Evolutionary conservation across 2,888 invertebrate species (phyloP), one percentile per base, ranked within the genome.

Genomic region (Dynastes tityus): DNA sequence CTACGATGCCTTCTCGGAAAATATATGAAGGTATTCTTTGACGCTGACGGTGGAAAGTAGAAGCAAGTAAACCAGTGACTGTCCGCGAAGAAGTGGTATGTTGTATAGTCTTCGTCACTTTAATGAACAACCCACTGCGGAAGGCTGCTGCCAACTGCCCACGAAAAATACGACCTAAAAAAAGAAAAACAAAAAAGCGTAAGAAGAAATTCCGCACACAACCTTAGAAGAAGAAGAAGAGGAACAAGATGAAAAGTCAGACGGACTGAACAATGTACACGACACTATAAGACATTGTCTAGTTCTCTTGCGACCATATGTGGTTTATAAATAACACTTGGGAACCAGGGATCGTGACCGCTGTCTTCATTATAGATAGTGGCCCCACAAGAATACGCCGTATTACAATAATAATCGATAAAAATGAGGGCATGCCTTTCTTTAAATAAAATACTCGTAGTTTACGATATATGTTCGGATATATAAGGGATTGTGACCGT

Each of bases 291-390:
- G 83, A 83, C 82, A 83, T 82, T 83, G 83, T 83, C 78, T 80
- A 51, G 76, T 78, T 81, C 55, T 58, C 81, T 76, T 81, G 78
- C 80, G 77, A 78, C 83, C 83, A 83, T 83, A 82, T 83, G 83
- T 82, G 82, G 81, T 83, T 82, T 83, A 83, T 83, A 83, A 83
- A 83, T 81, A 83, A 83, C 83, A 82, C 83, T 81, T 81, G 81
- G 78, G 55, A 58, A 58, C 55, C 16, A 81, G 73, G 80, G 78
- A 82, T 83, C 83, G 83, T 83, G 83, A 83, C 83, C 82, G 80
- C 79, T 80, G 80, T 81, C 81, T 82, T 83, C 83, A 82, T 83
- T 83, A 82, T 80, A 81, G 83, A 81, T 70, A 70, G 70, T 70
- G 70, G 32, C 70, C 70, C 53, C 70, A 70, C 70, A 70, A 70